These are phyloP conservation scores for Emys orbicularis DNA, from an alignment of 2,797 vertebrate genomes.

Conservation along the genomic window DNA sequence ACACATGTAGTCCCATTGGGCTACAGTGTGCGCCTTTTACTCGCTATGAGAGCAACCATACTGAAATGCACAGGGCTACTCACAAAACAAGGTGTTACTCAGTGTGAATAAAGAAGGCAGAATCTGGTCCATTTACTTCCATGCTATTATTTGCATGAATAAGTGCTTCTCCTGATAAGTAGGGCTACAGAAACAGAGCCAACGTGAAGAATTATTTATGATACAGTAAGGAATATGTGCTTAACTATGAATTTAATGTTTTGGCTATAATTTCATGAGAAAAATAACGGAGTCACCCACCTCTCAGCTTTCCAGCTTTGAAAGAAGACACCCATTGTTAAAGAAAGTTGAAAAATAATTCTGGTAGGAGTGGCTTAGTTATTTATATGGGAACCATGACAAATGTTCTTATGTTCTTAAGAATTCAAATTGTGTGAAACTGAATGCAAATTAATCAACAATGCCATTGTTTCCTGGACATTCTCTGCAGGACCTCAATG, in stretches of 20 bases:
- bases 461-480: background rate
- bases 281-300: conserved; percentile 52
- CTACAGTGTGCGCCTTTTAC: background rate
- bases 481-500: background rate
- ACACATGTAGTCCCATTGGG: accelerated
- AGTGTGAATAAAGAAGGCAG: background rate
- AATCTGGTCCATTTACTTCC: background rate
- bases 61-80: background rate
- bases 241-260: conserved; percentile 65
- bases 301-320: conserved; percentile 14
- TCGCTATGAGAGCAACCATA: background rate
- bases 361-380: background rate
- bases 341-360: background rate
- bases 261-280: conserved; percentile 60
- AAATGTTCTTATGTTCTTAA: background rate
- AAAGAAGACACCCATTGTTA: conserved; percentile 15
- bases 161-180: conserved; percentile 35
- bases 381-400: background rate
- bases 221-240: conserved; percentile 56
- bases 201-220: conserved; percentile 70
- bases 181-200: conserved; percentile 54
- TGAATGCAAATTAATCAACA: background rate
- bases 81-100: background rate
- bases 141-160: background rate
- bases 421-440: background rate